A percentile compares a stretch with the other conserved stretches of the same genome.
These are phyloP conservation scores for Deilephila porcellus DNA, from an alignment of 2,888 invertebrate species.

Conservation along the genomic window DNA sequence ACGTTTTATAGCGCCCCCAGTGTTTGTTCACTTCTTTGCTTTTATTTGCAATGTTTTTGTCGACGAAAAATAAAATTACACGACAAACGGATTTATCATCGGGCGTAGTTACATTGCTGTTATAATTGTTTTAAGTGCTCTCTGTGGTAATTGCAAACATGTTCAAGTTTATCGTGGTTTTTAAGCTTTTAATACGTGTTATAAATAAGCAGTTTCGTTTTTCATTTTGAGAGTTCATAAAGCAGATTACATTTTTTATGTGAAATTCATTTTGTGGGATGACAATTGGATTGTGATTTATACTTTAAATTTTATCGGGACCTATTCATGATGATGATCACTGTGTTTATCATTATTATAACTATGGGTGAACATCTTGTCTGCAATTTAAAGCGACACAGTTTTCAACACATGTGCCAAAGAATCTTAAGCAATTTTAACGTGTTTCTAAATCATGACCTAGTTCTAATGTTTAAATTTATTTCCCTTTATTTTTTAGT, in stretches of 20 bases:
- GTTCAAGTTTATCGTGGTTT: conserved; percentile 5
- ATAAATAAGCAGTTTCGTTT: not conserved
- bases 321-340: no score
- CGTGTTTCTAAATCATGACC: not conserved
- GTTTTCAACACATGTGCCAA: no score
- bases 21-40: conserved; percentile 21
- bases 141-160: conserved; percentile 2
- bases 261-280: not conserved
- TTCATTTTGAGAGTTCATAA: not conserved
- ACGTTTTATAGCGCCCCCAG: conserved; percentile 10
- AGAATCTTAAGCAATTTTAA: no score
- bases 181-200: conserved; percentile 3
- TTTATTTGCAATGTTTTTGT: conserved; percentile 21
- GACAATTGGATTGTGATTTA: no score
- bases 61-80: conserved; percentile 22
- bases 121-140: conserved; percentile 26
- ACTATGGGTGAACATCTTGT: no score
- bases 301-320: no score
- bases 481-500: not conserved
- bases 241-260: not conserved
- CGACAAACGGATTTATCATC: conserved; percentile 19
- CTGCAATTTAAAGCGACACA: no score
- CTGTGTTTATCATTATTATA: no score
- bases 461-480: not conserved
- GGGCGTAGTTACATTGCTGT: conserved; percentile 19